Evolutionary conservation across 2,888 invertebrate species (phyloP).

Genomic region (Limnephilus lunatus): DNA sequence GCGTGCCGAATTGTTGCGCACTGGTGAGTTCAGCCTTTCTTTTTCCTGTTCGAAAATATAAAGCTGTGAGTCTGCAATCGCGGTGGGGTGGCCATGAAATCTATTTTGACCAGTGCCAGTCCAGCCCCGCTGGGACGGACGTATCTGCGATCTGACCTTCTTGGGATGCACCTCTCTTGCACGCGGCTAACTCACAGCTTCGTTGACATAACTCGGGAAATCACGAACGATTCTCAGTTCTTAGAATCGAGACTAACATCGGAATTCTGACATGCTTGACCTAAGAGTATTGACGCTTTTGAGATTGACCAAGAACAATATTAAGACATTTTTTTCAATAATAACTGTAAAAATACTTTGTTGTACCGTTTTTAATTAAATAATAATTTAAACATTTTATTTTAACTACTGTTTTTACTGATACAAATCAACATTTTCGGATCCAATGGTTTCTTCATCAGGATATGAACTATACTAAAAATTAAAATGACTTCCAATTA

Average conservation of each 20-base stretch:
- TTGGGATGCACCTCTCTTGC: constrained; percentile 1
- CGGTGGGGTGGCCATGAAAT: constrained; percentile 48
- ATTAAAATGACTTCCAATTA: too few species aligned
- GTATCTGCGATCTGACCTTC: constrained; percentile 36
- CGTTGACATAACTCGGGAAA: not conserved
- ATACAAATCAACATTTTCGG: too few species aligned
- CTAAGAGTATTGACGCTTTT: too few species aligned
- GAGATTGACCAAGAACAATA: not conserved
- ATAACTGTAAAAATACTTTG: not conserved
- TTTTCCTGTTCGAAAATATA: constrained; percentile 34
- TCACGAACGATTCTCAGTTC: not conserved
- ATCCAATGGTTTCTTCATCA: too few species aligned
- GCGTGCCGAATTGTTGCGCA: not conserved
- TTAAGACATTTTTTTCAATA: not conserved
- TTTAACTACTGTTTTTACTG: too few species aligned
- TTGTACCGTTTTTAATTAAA: too few species aligned
- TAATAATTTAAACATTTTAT: too few species aligned
- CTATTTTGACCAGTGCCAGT: constrained; percentile 27
- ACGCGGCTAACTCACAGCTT: not conserved
- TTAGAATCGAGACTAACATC: not conserved
- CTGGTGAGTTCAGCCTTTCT: constrained; percentile 9
- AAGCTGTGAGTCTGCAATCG: not conserved
- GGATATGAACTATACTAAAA: too few species aligned
- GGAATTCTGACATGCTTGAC: not conserved
- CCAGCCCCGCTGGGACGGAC: not conserved